Conservation (phyloP, 64 coral and sea anemone species). For the Cladopsammia gracilis region DNA sequence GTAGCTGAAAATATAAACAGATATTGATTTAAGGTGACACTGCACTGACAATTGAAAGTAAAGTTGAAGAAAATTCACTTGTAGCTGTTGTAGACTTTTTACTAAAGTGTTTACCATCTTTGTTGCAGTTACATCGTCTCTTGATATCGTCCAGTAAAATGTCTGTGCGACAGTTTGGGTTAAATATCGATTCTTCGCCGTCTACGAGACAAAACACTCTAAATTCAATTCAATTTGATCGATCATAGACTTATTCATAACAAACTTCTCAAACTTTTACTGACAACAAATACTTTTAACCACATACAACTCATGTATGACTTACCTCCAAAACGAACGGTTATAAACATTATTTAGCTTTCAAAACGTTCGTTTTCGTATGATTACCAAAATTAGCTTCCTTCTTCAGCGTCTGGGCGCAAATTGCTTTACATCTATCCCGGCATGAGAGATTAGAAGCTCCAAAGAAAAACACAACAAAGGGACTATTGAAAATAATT, state of each 20-base stretch:
- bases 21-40: not conserved
- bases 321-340: conserved; percentile 71
- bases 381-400: not conserved
- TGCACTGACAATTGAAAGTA: too few species aligned
- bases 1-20: conserved; percentile 38
- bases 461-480: not conserved
- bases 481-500: conserved; percentile 37
- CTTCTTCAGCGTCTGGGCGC: not conserved
- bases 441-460: not conserved
- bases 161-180: conserved; percentile 86
- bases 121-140: conserved; percentile 88
- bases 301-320: not conserved
- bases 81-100: too few species aligned
- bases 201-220: conserved; percentile 45
- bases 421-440: not conserved
- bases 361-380: not conserved
- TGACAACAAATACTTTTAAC: not conserved
- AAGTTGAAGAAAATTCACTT: too few species aligned
- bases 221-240: not conserved
- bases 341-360: conserved; percentile 60
- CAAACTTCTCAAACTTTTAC: not conserved
- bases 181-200: conserved; percentile 92
- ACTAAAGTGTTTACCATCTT: conserved; percentile 56
- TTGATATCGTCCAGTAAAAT: conserved; percentile 86
- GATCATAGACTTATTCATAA: not conserved